Base-by-base conservation (phyloP, 1,140 invertebrate species). In the Liolophura sinensis region DNA sequence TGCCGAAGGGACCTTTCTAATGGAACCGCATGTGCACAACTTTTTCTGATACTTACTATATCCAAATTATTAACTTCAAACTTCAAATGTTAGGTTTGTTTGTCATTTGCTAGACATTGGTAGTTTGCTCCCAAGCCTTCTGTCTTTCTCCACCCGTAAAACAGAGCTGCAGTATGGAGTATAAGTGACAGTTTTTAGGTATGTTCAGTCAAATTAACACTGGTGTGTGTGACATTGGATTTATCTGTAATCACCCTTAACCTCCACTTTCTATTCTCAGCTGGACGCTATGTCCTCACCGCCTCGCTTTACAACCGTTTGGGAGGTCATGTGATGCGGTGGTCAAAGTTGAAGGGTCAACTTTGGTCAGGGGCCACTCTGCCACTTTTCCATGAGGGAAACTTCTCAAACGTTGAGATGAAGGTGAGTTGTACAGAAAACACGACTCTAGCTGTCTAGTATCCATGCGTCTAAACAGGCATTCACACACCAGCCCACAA, bases 341-440 rank as follows among this genome's bases (percentile, higher is more conserved):
- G 81, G 81, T 81, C 80, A 48, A 78, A 80, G 64, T 68, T 83
- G 61, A 78, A 79, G 60, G 80, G 80, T 60, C 80, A 82, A 66
- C 72, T 75, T 62, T 83, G 81, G 81, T 79, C 75, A n/a, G 77
- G 74, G 16, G 78, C 80, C 31, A 81, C 80, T 6, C 57, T 81
- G n/a, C 80, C 80, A n/a, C 40, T 81, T n/a, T 68, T 65, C 25
- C 81, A 83, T 69, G 79, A 83, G 24, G 80, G 81, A 48, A 64
- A 73, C 58, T 83, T 79, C 58, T 77, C 79, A 65, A 82, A 82
- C 64, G 72, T 71, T 15, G 81, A 83, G 62, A 74, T 82, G 73
- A 81, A 80, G 79, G 81, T 82, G 60, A 25, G 61, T 27, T n/a
- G 48, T 18, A 62, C 20, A 55, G 16, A 52, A 47, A 40, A 11